These are phyloP conservation scores for Sebastes iracundus DNA, from an alignment of 2,797 vertebrate species.

Conservation along the genomic window DNA sequence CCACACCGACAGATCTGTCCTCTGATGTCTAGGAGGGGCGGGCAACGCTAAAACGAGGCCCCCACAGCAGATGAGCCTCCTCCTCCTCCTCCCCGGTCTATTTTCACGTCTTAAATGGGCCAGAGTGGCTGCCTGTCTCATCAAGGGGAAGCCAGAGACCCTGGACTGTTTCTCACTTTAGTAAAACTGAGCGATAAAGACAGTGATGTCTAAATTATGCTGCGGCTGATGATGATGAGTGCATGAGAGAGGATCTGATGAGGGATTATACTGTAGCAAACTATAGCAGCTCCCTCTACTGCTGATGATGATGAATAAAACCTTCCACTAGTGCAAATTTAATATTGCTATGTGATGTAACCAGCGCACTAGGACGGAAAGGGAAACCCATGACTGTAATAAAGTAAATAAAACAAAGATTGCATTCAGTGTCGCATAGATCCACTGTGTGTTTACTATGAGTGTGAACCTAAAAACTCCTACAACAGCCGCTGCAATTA, in stretches of 20 bases:
- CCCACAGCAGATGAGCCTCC: constrained; percentile 68
- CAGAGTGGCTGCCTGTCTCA: constrained; percentile 77
- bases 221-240: constrained; percentile 66
- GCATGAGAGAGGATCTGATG: constrained; percentile 71
- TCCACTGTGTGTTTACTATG: constrained; percentile 10
- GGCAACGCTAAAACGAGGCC: constrained; percentile 64
- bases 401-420: constrained; percentile 39
- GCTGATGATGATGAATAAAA: constrained; percentile 67
- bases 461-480: neutral
- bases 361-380: neutral
- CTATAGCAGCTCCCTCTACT: constrained; percentile 78
- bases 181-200: constrained; percentile 70
- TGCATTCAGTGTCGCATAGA: constrained; percentile 7
- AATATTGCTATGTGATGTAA: constrained; percentile 45
- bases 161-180: constrained; percentile 64
- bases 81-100: constrained; percentile 71
- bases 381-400: constrained; percentile 18
- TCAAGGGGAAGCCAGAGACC: constrained; percentile 72
- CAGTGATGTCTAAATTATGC: constrained; percentile 82
- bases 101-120: constrained; percentile 82
- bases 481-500: constrained; percentile 11
- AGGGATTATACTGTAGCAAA: constrained; percentile 65
- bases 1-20: constrained; percentile 82
- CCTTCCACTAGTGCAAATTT: constrained; percentile 36
- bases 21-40: constrained; percentile 81